Percentiles rank a stretch among this genome's conserved stretches.
Conservation (phyloP, 2,797 vertebrate genomes). For the Triplophysa bombifrons region DNA sequence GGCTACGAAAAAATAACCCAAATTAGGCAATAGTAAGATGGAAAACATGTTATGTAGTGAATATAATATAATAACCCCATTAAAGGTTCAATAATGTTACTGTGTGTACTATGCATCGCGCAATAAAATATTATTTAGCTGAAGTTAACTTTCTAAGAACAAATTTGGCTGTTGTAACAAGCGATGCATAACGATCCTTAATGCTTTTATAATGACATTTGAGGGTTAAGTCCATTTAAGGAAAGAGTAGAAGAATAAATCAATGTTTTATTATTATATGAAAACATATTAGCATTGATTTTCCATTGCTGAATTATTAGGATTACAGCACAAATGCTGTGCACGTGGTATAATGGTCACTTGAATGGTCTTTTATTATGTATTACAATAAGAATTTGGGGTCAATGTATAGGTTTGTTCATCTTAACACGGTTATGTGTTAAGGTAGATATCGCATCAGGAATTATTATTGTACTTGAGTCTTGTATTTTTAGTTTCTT, state of each 20-base stretch:
- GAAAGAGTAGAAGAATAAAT: conserved; percentile 62
- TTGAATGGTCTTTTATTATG: conserved; percentile 10
- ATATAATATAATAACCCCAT: neutral
- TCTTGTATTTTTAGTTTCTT: conserved; percentile 48
- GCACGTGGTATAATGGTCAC: conserved; percentile 16
- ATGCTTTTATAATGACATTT: conserved; percentile 65
- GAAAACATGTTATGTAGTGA: neutral
- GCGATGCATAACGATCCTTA: conserved; percentile 54
- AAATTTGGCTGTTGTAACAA: conserved; percentile 56
- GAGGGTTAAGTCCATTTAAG: conserved; percentile 60
- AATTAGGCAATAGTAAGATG: conserved; percentile 16
- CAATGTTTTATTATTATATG: conserved; percentile 42
- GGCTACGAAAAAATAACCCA: conserved; percentile 19
- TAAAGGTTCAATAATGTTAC: neutral
- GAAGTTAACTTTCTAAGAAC: conserved; percentile 42
- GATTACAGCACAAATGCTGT: conserved; percentile 11
- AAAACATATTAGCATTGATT: conserved; percentile 44
- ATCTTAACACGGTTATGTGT: conserved; percentile 52
- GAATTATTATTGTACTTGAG: conserved; percentile 50
- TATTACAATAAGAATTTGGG: conserved; percentile 24
- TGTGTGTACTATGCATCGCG: neutral
- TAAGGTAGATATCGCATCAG: conserved; percentile 57
- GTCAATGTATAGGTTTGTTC: conserved; percentile 42
- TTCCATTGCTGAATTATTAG: conserved; percentile 35
- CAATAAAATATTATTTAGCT: conserved; percentile 10